These are phyloP conservation scores for Condylostylus longicornis DNA, from an alignment of 1,140 invertebrate genomes.

Conservation along the genomic window DNA sequence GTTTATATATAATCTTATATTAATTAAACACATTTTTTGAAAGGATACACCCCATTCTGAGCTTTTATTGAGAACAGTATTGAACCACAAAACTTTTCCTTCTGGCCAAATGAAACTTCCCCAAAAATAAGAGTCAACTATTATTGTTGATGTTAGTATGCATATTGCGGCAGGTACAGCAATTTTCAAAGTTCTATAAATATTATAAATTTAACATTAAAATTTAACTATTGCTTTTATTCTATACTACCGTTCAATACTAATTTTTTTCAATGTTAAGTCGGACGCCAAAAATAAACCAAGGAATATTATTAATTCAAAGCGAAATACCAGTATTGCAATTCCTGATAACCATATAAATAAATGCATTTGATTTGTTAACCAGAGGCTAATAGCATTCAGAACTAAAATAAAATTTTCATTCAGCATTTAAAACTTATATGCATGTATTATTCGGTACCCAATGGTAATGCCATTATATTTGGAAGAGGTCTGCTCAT, in stretches of 20 bases:
- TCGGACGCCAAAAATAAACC: conserved; percentile 75
- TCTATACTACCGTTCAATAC: conserved; percentile 34
- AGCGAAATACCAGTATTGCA: conserved; percentile 80
- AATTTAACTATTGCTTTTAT: not conserved
- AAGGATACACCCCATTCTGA: conserved; percentile 81
- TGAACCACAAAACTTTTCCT: conserved; percentile 94
- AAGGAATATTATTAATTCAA: conserved; percentile 75
- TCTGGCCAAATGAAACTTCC: conserved; percentile 84
- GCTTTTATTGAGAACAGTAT: conserved; percentile 87
- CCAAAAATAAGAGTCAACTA: conserved; percentile 91
- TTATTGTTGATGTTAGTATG: conserved; percentile 55
- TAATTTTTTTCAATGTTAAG: conserved; percentile 43
- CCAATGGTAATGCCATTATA: conserved; percentile 82
- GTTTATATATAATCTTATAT: not conserved
- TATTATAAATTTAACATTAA: conserved; percentile 10
- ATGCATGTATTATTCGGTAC: conserved; percentile 42
- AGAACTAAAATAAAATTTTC: conserved; percentile 54
- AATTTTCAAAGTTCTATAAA: conserved; percentile 55
- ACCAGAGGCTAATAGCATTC: conserved; percentile 70
- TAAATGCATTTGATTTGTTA: conserved; percentile 53
- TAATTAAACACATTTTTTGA: conserved; percentile 5
- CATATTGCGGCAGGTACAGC: conserved; percentile 52
- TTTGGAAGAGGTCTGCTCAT: conserved; percentile 88
- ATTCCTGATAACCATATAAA: conserved; percentile 76
- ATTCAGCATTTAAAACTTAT: conserved; percentile 5